phyloP scores from a whole-genome alignment of 2,113 vertebrate genomes.

The Saguinus imperator region DNA sequence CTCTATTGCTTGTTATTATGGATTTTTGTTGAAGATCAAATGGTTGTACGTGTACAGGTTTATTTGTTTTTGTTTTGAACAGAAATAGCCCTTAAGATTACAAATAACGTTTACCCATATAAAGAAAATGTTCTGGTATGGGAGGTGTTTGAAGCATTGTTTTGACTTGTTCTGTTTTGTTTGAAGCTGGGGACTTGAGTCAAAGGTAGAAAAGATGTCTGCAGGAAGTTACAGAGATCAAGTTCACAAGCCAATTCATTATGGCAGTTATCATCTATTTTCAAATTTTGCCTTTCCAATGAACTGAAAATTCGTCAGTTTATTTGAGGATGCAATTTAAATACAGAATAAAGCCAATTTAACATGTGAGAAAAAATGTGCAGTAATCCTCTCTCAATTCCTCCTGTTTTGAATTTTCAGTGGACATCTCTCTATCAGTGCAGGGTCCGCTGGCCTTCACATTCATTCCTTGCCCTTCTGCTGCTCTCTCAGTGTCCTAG shows the following conservation, averaged over 20 bases:
- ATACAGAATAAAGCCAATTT: not conserved
- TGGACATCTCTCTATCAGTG: not conserved
- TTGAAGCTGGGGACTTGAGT: not conserved
- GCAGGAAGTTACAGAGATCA: not conserved
- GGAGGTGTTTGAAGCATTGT: not conserved
- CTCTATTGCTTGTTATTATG: no score
- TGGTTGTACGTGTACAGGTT: no score
- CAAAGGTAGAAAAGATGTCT: not conserved
- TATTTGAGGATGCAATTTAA: not conserved
- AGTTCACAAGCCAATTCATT: not conserved
- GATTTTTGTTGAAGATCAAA: no score
- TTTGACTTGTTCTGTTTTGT: not conserved
- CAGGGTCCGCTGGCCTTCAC: no score
- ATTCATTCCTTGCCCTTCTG: not conserved
- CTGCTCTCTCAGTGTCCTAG: not conserved
- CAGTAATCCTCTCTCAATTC: not conserved
- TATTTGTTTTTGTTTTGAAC: constrained; percentile 7
- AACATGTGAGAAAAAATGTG: not conserved
- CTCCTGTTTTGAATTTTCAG: not conserved
- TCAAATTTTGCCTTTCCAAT: not conserved
- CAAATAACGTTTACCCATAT: not conserved
- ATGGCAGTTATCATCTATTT: not conserved
- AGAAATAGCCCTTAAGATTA: not conserved
- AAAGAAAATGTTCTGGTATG: not conserved
- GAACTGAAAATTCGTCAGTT: not conserved